Evolutionary conservation across 2,797 vertebrate species (phyloP), one percentile per base, ranked within the genome.

Genomic region (Glossophaga mutica): DNA sequence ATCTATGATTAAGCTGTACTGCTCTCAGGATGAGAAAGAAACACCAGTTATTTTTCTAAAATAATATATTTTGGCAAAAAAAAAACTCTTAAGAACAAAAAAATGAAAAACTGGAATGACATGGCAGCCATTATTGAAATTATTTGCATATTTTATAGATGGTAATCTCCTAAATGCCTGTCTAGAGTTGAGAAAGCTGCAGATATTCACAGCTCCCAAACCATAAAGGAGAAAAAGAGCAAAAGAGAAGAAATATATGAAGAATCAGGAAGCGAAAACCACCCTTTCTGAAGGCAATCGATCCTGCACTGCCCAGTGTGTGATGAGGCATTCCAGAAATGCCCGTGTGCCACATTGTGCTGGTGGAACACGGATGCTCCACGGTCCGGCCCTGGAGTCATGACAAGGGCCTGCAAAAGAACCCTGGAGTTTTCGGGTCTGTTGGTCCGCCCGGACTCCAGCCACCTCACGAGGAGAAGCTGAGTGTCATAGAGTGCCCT

Each of bases 21-120:
- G 26, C n/a, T 84, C 81, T 97, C 81, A 92, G 76, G 70, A 76
- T 87, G 15, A 94, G 89, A 94, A 79, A 86, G 59, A 90, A 95
- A 70, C 9, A 59, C 81, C 67, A 62, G 4, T 87, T 93, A 93
- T 65, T 96, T 94, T 91, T 78, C 87, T 89, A 52, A 88, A 87
- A 57, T 67, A 70, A 46, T 89, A 22, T 26, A 68, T 86, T 94
- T 96, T 91, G 65, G 74, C 76, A 92, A 89, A 78, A 92, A 89
- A 78, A 21, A 67, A 88, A 76, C 65, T 85, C 50, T 87, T 91
- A 77, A 91, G 55, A 87, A 86, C 32, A 90, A 34, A 93, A 50
- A 87, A 71, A 94, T 3, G 50, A 78, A 94, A 95, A 95, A 32
- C 24, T 39, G 52, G 34, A 73, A 83, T 84, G 78, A 57, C 82